A percentile compares a stretch with the other conserved stretches of the same genome.
phyloP scores from a whole-genome alignment of 2,797 vertebrate species.

The Catamblyrhynchus diadema region DNA sequence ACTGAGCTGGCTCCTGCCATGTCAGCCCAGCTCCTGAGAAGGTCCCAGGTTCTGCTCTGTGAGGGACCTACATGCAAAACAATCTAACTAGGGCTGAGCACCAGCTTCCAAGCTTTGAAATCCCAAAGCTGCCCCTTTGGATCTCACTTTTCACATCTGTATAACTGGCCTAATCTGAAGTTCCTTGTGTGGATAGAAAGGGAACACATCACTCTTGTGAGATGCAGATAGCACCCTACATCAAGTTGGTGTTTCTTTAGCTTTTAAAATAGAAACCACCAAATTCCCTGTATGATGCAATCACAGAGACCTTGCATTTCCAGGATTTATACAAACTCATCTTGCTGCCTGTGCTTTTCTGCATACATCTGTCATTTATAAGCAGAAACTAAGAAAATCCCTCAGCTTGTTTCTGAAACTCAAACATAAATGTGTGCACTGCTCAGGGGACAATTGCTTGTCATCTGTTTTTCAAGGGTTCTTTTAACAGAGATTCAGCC shows the following conservation, averaged over 20 bases:
- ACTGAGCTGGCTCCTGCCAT: neutral
- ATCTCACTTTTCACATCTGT: neutral
- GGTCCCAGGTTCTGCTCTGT: neutral
- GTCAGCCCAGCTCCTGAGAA: neutral
- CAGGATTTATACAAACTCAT: conserved; percentile 2
- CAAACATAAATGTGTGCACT: neutral
- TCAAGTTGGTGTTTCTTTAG: neutral
- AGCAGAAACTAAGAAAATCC: conserved; percentile 10
- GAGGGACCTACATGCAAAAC: neutral
- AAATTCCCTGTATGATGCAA: neutral
- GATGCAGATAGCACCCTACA: neutral
- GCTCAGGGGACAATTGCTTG: neutral
- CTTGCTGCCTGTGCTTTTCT: neutral
- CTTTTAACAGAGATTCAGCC: neutral
- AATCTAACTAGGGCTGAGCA: neutral
- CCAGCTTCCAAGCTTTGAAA: neutral
- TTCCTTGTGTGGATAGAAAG: neutral
- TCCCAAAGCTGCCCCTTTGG: neutral
- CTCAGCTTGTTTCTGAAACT: conserved; percentile 5
- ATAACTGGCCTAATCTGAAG: neutral
- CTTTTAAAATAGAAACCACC: neutral
- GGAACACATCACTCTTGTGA: neutral
- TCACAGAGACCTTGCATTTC: neutral
- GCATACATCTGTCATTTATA: neutral
- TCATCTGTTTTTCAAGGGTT: conserved; percentile 23